Base-by-base conservation (phyloP, 2,113 vertebrate genomes). In the Sprattus sprattus region DNA sequence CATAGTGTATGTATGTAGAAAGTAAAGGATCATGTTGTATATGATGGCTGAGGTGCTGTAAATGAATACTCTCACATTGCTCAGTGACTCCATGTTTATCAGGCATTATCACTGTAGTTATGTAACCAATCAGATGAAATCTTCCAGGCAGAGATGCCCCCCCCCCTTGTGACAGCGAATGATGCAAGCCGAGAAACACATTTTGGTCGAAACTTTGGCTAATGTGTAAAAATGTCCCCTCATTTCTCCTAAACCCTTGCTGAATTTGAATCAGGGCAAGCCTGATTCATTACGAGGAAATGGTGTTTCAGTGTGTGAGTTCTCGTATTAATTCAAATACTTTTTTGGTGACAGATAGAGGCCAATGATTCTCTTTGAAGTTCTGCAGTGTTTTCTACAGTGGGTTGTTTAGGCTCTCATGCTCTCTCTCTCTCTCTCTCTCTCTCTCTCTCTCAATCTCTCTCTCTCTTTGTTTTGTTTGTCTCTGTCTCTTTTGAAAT, bases 111-210 rank as follows among this genome's bases (percentile, higher is more conserved):
- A 3, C 52, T 22, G 64, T 75, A 49, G 47, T 85, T 60, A 83
- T 85, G 44, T 67, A 89, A 86, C 46, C 47, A 49, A 47, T 84
- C 82, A 86, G 39, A 88, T 39, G 50, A 86, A 47, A 85, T 64
- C n/a, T n/a, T n/a, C 82, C 85, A 82, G 9, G 64, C 60, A 83
- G 64, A 60, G 54, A 22, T 7, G 10, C 25, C 45, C 25, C 4
- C 4, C 50, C 71, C 45, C 85, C 67, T 22, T 75, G 47, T 28
- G 28, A 60, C 46, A 75, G 5, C 20, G 49, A 32, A 47, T 86
- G 78, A 85, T 89, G 71, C 75, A 47, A 75, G 39, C 8, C 28
- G 49, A 83, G 47, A 81, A 81, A 88, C 45, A 44, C 28, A 83
- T n/a, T 84, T 85, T 85, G 44, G 44, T 39, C 13, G 57, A 64